Conservation (phyloP, 2,113 vertebrate species). For the Ailurus styani region DNA sequence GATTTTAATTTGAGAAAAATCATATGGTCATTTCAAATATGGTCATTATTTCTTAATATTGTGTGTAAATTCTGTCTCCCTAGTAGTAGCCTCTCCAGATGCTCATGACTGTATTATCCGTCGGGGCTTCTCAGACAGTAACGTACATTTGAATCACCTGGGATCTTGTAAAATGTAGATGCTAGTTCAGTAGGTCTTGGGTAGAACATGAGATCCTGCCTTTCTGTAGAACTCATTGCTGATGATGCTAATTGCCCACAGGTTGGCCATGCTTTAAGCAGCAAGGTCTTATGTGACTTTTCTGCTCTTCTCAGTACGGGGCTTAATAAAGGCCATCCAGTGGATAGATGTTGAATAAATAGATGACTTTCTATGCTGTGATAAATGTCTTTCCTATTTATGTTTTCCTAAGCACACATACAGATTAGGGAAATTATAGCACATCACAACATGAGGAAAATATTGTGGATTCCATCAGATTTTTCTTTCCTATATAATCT, state of each 20-base stretch:
- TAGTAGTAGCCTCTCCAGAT: neutral
- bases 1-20: neutral
- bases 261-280: neutral
- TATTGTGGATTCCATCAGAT: neutral
- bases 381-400: neutral
- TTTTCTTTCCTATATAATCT: neutral
- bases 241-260: neutral
- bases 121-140: neutral
- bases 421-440: neutral
- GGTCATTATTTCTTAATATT: neutral
- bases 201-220: neutral
- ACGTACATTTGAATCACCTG: neutral
- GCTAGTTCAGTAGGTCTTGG: neutral
- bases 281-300: neutral
- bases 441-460: neutral
- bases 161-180: neutral
- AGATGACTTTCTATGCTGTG: neutral
- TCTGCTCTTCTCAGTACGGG: neutral
- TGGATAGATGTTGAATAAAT: neutral
- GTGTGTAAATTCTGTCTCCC: neutral
- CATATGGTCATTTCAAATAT: neutral
- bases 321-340: neutral
- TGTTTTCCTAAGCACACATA: neutral
- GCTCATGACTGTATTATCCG: neutral
- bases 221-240: neutral